Conservation (phyloP, 2,888 invertebrate species). For the Pristionchus mayeri region DNA sequence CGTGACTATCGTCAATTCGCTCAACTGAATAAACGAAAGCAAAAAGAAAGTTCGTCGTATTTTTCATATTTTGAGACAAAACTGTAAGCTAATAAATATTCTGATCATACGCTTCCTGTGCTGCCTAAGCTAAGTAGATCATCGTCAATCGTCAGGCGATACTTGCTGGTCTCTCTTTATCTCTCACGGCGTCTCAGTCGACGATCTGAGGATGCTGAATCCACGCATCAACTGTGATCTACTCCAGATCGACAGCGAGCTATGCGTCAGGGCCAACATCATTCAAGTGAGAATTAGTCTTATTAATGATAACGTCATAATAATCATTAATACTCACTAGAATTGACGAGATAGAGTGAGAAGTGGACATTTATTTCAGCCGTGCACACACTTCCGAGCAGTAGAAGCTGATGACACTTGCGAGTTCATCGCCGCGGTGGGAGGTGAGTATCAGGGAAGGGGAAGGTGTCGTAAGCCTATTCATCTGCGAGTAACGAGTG, state of each 20-base stretch:
- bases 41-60: too few relatives aligned
- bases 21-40: too few relatives aligned
- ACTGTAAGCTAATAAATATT: too few relatives aligned
- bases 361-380: neutral
- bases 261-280: neutral
- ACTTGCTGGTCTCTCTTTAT: neutral
- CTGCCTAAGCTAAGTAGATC: too few relatives aligned
- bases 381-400: neutral
- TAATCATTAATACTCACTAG: too few relatives aligned
- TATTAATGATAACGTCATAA: too few relatives aligned
- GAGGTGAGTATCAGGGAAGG: neutral
- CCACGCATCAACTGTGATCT: neutral
- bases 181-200: neutral
- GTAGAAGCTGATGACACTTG: neutral
- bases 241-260: neutral
- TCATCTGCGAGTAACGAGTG: too few relatives aligned
- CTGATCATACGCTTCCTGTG: too few relatives aligned
- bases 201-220: neutral
- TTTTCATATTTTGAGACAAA: too few relatives aligned
- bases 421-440: neutral
- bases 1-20: neutral
- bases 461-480: too few relatives aligned
- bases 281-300: neutral
- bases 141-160: neutral
- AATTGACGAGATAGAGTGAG: neutral